Conservation (phyloP, 2,797 vertebrate species). For the Artibeus lituratus region DNA sequence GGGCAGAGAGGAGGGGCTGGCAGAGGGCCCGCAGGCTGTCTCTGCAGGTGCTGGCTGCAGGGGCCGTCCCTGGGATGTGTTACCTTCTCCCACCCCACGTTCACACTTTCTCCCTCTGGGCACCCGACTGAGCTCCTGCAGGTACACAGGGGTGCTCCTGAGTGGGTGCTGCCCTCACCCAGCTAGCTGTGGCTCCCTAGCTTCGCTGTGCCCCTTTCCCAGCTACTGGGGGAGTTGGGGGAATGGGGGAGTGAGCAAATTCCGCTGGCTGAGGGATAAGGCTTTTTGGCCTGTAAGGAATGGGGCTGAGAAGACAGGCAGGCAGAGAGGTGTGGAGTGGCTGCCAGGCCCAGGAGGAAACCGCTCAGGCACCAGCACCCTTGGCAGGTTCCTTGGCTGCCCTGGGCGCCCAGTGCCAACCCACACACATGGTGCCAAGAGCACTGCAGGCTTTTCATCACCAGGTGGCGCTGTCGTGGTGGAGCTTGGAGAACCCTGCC, state of each 20-base stretch:
- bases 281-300: neutral
- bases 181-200: neutral
- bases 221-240: neutral
- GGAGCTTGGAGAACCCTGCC: neutral
- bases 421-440: neutral
- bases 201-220: neutral
- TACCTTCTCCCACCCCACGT: neutral
- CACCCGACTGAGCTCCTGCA: neutral
- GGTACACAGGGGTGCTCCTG: neutral
- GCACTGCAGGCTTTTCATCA: neutral
- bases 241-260: neutral
- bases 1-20: neutral
- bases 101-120: neutral
- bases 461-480: conserved; percentile 1
- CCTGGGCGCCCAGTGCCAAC: neutral
- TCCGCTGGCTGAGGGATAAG: neutral
- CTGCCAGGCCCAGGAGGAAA: neutral
- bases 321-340: neutral
- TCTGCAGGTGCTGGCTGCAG: neutral
- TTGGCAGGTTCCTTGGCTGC: neutral
- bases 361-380: too few relatives aligned
- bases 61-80: neutral
- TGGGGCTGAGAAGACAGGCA: neutral
- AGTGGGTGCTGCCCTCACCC: neutral
- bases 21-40: neutral